Conservation (phyloP, 2,113 vertebrate species). For the Vanacampus margaritifer region DNA sequence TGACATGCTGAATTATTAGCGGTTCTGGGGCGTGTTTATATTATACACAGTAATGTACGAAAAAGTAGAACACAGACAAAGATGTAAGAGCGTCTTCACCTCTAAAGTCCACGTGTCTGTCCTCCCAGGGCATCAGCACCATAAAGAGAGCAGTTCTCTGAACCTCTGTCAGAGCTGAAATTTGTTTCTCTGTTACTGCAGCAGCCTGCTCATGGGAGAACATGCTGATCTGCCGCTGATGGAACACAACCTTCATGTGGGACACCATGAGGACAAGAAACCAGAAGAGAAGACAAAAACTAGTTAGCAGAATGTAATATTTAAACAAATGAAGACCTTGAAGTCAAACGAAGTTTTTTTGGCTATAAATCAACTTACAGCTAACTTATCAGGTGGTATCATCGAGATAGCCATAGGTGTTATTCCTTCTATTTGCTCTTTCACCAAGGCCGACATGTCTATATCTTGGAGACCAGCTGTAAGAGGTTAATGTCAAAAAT, state of each 20-base stretch:
- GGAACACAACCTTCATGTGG: conserved; percentile 69
- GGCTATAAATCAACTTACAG: conserved; percentile 58
- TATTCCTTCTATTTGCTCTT: conserved; percentile 76
- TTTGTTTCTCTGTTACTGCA: conserved; percentile 66
- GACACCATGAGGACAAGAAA: not conserved
- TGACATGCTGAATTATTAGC: not conserved
- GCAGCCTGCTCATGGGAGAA: conserved; percentile 77
- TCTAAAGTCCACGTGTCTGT: conserved; percentile 63
- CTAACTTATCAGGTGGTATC: conserved; percentile 70
- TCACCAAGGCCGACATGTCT: conserved; percentile 74
- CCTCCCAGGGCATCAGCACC: conserved; percentile 71
- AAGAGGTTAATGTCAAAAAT: not conserved
- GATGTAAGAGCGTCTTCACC: conserved; percentile 46
- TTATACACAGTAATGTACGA: not conserved
- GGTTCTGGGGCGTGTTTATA: not conserved
- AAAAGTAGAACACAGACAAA: not conserved
- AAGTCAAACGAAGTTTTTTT: not conserved
- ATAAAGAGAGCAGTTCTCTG: conserved; percentile 71
- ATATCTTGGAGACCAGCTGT: conserved; percentile 77
- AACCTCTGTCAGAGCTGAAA: conserved; percentile 42
- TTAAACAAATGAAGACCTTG: not conserved
- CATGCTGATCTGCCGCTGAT: conserved; percentile 65
- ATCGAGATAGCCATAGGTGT: conserved; percentile 67
- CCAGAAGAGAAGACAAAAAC: not conserved
- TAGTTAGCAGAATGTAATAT: not conserved